phyloP scores from a whole-genome alignment of 2,113 vertebrate genomes.

The Oncorhynchus keta region DNA sequence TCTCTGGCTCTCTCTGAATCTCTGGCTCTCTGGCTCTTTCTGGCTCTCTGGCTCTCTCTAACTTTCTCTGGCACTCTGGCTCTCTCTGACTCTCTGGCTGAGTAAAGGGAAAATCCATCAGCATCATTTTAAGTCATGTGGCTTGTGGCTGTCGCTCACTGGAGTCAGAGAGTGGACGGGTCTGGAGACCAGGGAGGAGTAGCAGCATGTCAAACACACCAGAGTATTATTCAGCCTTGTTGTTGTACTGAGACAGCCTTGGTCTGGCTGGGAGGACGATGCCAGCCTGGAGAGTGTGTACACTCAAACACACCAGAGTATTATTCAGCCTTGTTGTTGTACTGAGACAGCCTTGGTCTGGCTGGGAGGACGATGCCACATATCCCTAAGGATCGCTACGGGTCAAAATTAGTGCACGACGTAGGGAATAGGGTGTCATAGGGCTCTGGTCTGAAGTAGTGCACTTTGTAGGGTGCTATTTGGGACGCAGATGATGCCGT shows the following conservation, averaged over 20 bases:
- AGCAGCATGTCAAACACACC: conserved; percentile 59
- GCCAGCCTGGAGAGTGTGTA: neutral
- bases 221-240: conserved; percentile 44
- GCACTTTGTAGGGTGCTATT: neutral
- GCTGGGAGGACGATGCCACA: neutral
- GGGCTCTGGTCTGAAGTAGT: too few species aligned
- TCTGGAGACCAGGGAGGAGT: conserved; percentile 50
- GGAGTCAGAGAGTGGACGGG: conserved; percentile 52
- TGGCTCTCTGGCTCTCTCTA: neutral
- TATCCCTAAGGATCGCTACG: too few species aligned
- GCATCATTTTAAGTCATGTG: conserved; percentile 78
- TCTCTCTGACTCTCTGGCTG: conserved; percentile 2
- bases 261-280: neutral
- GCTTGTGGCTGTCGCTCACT: conserved; percentile 54
- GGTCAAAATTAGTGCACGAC: neutral
- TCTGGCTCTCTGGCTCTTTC: neutral
- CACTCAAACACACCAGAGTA: neutral
- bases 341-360: too few species aligned
- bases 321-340: too few species aligned
- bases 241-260: neutral
- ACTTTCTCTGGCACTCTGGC: neutral
- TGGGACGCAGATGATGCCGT: conserved; percentile 1
- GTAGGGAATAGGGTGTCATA: neutral
- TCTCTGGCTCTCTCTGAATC: neutral
- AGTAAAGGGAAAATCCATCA: conserved; percentile 77